A percentile compares a stretch with the other conserved stretches of the same genome.
Evolutionary conservation across 2,888 invertebrate species (phyloP).

Genomic region (Yponomeuta malinellus): DNA sequence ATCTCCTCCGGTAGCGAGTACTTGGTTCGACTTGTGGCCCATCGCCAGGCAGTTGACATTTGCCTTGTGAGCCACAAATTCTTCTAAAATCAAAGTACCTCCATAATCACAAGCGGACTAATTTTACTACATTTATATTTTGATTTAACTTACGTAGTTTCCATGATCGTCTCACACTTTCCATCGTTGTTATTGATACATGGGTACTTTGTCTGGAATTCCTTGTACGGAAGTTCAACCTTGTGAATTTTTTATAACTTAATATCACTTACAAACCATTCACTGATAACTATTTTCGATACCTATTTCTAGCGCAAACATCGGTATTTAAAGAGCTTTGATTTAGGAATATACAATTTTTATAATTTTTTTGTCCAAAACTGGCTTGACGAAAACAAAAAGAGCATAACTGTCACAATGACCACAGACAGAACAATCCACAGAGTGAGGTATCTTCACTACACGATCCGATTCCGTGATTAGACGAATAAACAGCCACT

Average conservation of each 20-base stretch:
- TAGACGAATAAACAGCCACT: neutral
- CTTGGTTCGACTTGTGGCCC: constrained; percentile 93
- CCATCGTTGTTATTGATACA: constrained; percentile 42
- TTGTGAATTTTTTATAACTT: constrained; percentile 18
- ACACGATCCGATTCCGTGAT: neutral
- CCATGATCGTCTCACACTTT: constrained; percentile 83
- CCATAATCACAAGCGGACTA: neutral
- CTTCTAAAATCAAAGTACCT: constrained; percentile 76
- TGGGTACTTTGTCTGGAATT: constrained; percentile 30
- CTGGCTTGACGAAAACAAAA: neutral
- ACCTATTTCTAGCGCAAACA: neutral
- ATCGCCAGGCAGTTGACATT: constrained; percentile 92
- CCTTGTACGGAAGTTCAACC: constrained; percentile 29
- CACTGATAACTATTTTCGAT: neutral
- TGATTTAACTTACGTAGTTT: constrained; percentile 83
- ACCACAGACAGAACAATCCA: neutral
- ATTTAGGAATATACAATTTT: neutral
- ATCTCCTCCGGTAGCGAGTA: constrained; percentile 95
- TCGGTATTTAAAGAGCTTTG: neutral
- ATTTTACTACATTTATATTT: neutral
- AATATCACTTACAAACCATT: neutral
- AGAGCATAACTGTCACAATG: neutral
- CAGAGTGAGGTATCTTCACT: neutral
- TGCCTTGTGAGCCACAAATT: constrained; percentile 90
- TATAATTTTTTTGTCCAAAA: neutral